A percentile compares a stretch with the other conserved stretches of the same genome.
Evolutionary conservation across 2,113 vertebrate genomes (phyloP).

Genomic region (Physeter macrocephalus): DNA sequence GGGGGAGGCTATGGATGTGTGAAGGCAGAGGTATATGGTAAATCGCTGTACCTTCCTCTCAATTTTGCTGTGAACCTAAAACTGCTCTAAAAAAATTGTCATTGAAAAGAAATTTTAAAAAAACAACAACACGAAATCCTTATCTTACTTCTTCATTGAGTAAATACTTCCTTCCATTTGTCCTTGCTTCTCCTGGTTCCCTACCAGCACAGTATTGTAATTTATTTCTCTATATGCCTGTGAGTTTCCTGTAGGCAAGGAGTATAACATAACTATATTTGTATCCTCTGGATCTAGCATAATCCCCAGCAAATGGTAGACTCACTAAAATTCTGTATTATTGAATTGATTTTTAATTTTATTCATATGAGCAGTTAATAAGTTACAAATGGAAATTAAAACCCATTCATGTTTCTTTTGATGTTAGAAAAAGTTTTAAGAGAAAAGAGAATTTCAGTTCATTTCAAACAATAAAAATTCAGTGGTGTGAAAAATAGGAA

Average conservation of each 20-base stretch:
- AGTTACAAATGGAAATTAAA: neutral
- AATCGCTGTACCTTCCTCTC: neutral
- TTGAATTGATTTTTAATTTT: neutral
- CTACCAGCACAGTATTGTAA: neutral
- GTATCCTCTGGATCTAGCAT: neutral
- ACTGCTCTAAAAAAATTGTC: neutral
- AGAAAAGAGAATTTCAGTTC: neutral
- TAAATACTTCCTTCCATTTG: neutral
- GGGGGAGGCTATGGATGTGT: neutral
- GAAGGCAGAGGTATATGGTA: neutral
- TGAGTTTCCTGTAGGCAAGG: neutral
- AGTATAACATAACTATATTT: neutral
- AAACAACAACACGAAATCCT: neutral
- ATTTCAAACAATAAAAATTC: neutral
- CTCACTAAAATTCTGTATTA: neutral
- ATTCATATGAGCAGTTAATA: neutral
- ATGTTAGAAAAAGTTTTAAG: neutral
- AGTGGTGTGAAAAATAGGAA: neutral
- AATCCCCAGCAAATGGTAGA: neutral
- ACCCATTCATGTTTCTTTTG: neutral
- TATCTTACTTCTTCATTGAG: neutral
- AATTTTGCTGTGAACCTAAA: neutral
- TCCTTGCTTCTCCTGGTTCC: neutral
- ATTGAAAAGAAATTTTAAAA: neutral
- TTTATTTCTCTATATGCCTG: neutral